phyloP scores from a whole-genome alignment of 1,140 invertebrate genomes.

The Sycobia sp. region DNA sequence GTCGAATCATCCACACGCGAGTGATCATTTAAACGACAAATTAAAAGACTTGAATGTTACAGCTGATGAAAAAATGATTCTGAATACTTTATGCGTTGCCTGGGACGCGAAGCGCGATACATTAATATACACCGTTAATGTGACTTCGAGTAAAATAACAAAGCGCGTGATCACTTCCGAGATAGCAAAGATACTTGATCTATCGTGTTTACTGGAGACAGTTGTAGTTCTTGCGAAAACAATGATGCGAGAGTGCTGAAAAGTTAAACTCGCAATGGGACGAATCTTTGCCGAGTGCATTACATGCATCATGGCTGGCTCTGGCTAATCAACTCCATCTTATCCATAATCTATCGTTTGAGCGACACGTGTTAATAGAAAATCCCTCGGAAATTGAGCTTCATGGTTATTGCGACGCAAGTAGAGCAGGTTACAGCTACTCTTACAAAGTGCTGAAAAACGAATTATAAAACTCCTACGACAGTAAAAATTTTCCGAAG shows the following conservation, averaged over 20 bases:
- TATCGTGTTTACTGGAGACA: background rate
- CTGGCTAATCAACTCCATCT: background rate
- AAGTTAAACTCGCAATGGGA: background rate
- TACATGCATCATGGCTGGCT: background rate
- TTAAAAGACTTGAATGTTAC: background rate
- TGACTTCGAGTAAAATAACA: too few relatives aligned
- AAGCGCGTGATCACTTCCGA: background rate
- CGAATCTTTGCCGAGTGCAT: background rate
- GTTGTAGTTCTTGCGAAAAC: too few relatives aligned
- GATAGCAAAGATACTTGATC: too few relatives aligned
- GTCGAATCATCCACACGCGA: conserved; percentile 20
- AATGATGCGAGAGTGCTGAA: too few relatives aligned
- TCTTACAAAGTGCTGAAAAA: background rate
- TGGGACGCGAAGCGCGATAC: background rate
- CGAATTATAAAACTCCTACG: too few relatives aligned
- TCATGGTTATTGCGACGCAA: too few relatives aligned
- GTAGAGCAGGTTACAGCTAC: background rate
- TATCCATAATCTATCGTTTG: background rate
- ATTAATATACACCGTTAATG: too few relatives aligned
- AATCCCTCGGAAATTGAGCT: background rate
- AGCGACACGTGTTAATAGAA: background rate
- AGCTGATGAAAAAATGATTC: background rate
- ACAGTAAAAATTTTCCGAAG: background rate
- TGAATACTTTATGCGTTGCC: background rate
- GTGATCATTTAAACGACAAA: conserved; percentile 8